These are phyloP conservation scores for Microcebus ravelobensis DNA, from an alignment of 2,113 vertebrate species.

Conservation along the genomic window DNA sequence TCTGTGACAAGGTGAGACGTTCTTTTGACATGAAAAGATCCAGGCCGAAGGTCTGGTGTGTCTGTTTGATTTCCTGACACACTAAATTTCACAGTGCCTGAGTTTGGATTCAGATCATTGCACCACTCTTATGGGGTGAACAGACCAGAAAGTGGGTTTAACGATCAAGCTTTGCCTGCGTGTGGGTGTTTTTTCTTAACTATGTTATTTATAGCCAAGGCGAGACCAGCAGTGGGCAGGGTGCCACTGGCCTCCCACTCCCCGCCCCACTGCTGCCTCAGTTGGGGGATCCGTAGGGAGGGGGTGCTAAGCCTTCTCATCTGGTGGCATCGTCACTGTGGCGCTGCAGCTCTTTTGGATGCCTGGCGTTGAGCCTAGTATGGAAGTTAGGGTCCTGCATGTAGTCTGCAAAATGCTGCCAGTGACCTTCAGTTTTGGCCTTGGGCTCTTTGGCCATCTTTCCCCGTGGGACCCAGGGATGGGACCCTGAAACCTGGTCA, in stretches of 20 bases:
- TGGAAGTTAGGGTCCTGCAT: not conserved
- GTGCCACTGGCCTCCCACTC: not conserved
- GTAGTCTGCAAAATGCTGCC: not conserved
- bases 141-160: not conserved
- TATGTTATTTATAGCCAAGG: not conserved
- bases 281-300: not conserved
- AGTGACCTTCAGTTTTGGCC: not conserved
- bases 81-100: not conserved
- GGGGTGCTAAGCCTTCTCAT: not conserved
- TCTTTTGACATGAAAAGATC: not conserved
- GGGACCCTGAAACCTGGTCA: not conserved
- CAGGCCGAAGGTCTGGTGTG: no score
- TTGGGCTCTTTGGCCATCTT: not conserved
- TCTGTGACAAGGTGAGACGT: not conserved
- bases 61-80: not conserved
- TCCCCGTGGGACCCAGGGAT: not conserved
- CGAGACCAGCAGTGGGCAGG: not conserved
- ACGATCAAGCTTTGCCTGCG: not conserved
- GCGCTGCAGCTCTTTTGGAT: not conserved
- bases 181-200: not conserved
- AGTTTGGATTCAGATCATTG: not conserved
- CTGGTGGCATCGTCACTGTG: not conserved
- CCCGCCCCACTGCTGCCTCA: not conserved
- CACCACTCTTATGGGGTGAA: not conserved
- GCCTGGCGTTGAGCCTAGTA: not conserved